Conservation (phyloP, 2,113 vertebrate genomes). For the Pachyramphus minor region DNA sequence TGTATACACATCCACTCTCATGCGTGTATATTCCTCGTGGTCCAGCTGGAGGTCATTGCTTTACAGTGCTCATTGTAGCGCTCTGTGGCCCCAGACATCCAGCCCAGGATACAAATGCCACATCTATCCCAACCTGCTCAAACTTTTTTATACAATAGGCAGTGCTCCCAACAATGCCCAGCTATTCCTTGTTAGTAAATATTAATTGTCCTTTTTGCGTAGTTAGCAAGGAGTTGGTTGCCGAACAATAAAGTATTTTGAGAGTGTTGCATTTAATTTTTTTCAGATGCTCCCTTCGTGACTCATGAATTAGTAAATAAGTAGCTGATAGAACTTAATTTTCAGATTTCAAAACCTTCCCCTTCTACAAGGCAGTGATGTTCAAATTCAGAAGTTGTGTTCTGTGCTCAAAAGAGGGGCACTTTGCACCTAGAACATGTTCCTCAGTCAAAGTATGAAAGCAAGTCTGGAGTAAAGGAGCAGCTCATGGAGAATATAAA, state of each 20-base stretch:
- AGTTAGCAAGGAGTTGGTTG: background rate
- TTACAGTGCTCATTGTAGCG: background rate
- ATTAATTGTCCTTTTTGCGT: background rate
- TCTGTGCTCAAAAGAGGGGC: background rate
- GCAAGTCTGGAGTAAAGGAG: background rate
- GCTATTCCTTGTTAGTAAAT: background rate
- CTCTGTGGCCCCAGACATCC: background rate
- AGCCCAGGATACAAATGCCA: background rate
- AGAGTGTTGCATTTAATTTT: background rate
- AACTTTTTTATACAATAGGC: background rate
- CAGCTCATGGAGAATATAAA: background rate
- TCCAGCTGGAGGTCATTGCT: background rate
- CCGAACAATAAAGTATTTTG: background rate
- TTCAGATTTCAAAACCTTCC: background rate
- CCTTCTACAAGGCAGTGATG: background rate
- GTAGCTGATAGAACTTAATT: background rate
- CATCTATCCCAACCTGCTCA: background rate
- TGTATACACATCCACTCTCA: accelerated
- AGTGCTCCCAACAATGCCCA: background rate
- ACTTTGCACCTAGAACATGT: background rate
- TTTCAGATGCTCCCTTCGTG: background rate
- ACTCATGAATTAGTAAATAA: background rate
- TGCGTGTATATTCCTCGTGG: accelerated
- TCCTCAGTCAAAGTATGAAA: background rate
- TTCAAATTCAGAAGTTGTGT: background rate